Evolutionary conservation across 2,888 invertebrate genomes (phyloP).

Genomic region (Augochlorella aurata): DNA sequence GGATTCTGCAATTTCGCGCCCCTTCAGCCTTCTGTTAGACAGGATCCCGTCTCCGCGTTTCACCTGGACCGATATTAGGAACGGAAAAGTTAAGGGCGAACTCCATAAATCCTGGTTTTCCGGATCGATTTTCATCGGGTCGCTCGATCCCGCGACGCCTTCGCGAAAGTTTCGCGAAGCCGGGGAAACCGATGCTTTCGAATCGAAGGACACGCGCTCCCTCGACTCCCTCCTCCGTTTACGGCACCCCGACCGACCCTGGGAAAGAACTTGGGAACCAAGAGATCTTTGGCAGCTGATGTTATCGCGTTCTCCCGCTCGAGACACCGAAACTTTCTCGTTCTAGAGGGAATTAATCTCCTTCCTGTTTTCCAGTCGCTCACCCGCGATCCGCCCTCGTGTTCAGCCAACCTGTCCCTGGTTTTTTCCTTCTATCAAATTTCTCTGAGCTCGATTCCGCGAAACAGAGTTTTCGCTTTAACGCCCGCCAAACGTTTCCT

Average conservation of each 20-base stretch:
- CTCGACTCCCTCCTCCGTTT: background rate
- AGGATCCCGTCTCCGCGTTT: background rate
- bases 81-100: background rate
- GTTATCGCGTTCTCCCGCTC: slow-evolving; percentile 24
- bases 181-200: slow-evolving; percentile 23
- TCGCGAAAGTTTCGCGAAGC: slow-evolving; percentile 20
- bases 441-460: slow-evolving; percentile 11
- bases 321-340: slow-evolving; percentile 22
- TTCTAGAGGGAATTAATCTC: slow-evolving; percentile 21
- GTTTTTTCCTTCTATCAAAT: slow-evolving; percentile 17
- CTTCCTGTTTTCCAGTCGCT: background rate
- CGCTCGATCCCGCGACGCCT: background rate
- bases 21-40: background rate
- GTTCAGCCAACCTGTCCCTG: background rate
- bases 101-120: slow-evolving; percentile 10
- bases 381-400: background rate
- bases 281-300: slow-evolving; percentile 24
- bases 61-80: background rate
- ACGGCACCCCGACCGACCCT: background rate
- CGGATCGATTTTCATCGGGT: slow-evolving; percentile 25
- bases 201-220: slow-evolving; percentile 27
- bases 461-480: slow-evolving; percentile 8
- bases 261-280: slow-evolving; percentile 8
- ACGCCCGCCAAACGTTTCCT: background rate
- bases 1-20: slow-evolving; percentile 5